Evolutionary conservation across 2,797 vertebrate genomes (phyloP), one percentile per base, ranked within the genome.

Genomic region (Silurus lanzhouensis): DNA sequence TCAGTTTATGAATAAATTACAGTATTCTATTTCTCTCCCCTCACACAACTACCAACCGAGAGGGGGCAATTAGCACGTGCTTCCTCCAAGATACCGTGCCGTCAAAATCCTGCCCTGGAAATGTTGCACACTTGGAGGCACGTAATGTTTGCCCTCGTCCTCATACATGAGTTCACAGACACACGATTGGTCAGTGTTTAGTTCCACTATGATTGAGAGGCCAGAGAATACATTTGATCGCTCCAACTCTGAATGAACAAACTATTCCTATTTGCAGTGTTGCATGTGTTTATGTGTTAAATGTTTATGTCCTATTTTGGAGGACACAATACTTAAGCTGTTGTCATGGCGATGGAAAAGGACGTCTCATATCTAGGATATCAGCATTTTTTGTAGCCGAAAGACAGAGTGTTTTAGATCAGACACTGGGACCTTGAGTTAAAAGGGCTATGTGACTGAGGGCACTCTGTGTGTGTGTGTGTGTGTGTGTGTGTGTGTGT

Each of bases 401-500:
- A 67, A 31, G 46, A 55, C 5, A 0, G 78, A 81, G 52, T 55
- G 63, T 67, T 67, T 46, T 10, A 14, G 61, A 66, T 52, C 63
- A 81, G 63, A 55, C 78, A 52, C n/a, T 52, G 44, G 17, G 61
- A 67, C 46, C 8, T 38, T 67, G 46, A 67, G 44, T 67, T 67
- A 81, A 81, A 81, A 81, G 46, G 48, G 61, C 79, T 52, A 25
- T 31, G 79, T 55, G 15, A 27, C 63, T 67, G 15, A 44, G 78
- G 46, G 25, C 52, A 44, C 13, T 70, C 52, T 82, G 81, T 81
- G 63, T 79, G 77, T 78, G 72, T 76, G 75, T 58, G 27, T 82
- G 81, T 81, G 63, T 82, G 64, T 27, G 38, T 70, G 66, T 38
- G 76, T 63, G 75, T 63, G 77, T 81, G 84, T 80, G 76, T 80